Evolutionary conservation across 2,888 invertebrate genomes (phyloP).

Genomic region (Erebia palarica): DNA sequence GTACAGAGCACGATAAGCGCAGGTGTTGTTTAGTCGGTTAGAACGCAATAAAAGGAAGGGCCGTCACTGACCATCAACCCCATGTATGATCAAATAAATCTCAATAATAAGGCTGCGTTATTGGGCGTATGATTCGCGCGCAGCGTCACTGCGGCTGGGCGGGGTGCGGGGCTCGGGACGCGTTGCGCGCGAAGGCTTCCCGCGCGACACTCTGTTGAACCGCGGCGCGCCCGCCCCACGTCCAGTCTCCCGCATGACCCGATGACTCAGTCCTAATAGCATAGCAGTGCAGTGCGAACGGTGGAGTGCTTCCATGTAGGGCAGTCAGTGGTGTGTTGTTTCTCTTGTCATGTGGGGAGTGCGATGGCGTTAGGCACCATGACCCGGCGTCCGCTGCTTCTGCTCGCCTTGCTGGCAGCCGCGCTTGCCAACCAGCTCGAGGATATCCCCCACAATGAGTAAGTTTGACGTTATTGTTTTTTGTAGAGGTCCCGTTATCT

Average conservation of each 20-base stretch:
- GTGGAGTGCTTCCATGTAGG: constrained; percentile 60
- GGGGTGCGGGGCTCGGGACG: constrained; percentile 48
- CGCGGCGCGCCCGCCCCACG: constrained; percentile 63
- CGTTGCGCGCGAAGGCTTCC: constrained; percentile 50
- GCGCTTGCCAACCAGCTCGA: constrained; percentile 89
- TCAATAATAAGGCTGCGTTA: constrained; percentile 77
- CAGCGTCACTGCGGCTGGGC: constrained; percentile 77
- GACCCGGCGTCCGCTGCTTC: constrained; percentile 63
- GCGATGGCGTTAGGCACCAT: constrained; percentile 67
- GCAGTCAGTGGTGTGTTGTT: constrained; percentile 62
- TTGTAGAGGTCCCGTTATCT: not conserved
- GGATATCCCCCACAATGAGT: constrained; percentile 95
- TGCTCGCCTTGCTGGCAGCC: constrained; percentile 63
- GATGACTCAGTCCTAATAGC: constrained; percentile 64
- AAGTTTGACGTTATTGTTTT: constrained; percentile 68
- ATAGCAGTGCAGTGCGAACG: constrained; percentile 63
- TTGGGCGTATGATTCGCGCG: constrained; percentile 81
- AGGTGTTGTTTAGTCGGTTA: constrained; percentile 13
- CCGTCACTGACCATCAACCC: constrained; percentile 64
- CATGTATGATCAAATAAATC: constrained; percentile 76
- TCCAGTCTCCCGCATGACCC: constrained; percentile 54
- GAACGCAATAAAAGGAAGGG: constrained; percentile 38
- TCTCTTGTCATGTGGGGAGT: constrained; percentile 71
- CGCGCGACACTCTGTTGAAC: constrained; percentile 60
- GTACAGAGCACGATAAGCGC: not conserved